Conservation (phyloP, 2,113 vertebrate species). For the Nannobrachium achirus region DNA sequence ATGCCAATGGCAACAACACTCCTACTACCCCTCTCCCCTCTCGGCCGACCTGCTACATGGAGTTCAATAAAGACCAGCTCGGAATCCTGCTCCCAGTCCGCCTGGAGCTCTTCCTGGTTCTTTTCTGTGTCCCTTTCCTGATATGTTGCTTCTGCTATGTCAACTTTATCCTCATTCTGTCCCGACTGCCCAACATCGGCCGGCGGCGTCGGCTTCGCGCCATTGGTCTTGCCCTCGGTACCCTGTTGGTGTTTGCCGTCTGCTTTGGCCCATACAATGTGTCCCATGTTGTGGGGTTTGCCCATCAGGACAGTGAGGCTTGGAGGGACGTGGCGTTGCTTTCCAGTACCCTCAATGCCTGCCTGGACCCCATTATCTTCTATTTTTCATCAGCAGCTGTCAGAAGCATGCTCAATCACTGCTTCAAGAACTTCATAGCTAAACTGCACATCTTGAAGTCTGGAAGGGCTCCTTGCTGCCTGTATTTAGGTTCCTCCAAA, state of each 20-base stretch:
- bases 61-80: conserved; percentile 76
- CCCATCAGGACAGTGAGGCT: conserved; percentile 41
- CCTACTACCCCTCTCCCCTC: not conserved
- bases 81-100: conserved; percentile 73
- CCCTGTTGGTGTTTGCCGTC: conserved; percentile 81
- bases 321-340: conserved; percentile 78
- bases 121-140: conserved; percentile 82
- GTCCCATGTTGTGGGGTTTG: conserved; percentile 84
- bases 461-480: not conserved
- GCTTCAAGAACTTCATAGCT: conserved; percentile 49
- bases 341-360: conserved; percentile 78
- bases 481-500: conserved; percentile 1
- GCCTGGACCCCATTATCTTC: conserved; percentile 82
- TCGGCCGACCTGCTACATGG: conserved; percentile 77
- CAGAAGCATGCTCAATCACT: conserved; percentile 65
- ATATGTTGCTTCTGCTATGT: conserved; percentile 81
- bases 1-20: not conserved
- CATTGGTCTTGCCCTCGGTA: conserved; percentile 78
- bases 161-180: conserved; percentile 80
- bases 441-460: conserved; percentile 70
- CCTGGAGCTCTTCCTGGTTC: conserved; percentile 81
- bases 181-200: conserved; percentile 72
- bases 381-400: conserved; percentile 79
- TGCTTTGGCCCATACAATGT: conserved; percentile 85
- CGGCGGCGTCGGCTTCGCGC: conserved; percentile 72